Evolutionary conservation across 2,888 invertebrate genomes (phyloP).

Genomic region (Clanis bilineata): DNA sequence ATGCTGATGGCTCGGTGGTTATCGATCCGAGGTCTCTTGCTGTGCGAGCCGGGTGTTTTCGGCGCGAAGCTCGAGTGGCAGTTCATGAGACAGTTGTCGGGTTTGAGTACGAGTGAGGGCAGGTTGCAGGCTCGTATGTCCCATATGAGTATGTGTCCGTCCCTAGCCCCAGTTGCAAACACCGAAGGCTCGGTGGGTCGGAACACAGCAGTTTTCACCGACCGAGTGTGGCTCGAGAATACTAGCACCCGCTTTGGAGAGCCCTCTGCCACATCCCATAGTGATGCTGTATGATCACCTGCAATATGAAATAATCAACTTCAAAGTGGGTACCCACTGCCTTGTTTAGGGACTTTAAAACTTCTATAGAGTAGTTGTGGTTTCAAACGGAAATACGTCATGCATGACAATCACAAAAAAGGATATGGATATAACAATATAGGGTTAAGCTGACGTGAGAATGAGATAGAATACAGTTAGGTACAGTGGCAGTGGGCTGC

Average conservation of each 20-base stretch:
- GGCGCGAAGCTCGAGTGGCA: slow-evolving; percentile 81
- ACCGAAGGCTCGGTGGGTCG: slow-evolving; percentile 86
- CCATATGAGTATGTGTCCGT: slow-evolving; percentile 94
- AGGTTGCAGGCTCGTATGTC: slow-evolving; percentile 82
- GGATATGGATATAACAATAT: too few relatives aligned
- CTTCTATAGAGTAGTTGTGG: too few relatives aligned
- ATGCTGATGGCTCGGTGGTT: slow-evolving; percentile 86
- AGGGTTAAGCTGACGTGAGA: too few relatives aligned
- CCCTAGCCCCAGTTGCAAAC: slow-evolving; percentile 94
- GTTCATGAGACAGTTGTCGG: slow-evolving; percentile 87
- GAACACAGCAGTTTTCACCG: slow-evolving; percentile 91
- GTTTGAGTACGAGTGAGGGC: slow-evolving; percentile 71
- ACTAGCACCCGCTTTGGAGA: slow-evolving; percentile 69
- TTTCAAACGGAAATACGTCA: too few relatives aligned
- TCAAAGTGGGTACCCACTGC: not conserved
- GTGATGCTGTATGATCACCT: slow-evolving; percentile 90
- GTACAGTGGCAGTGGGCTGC: too few relatives aligned
- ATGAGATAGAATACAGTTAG: too few relatives aligned
- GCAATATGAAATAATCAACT: slow-evolving; percentile 21
- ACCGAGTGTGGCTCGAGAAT: slow-evolving; percentile 90
- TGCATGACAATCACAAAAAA: too few relatives aligned
- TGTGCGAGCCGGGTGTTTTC: slow-evolving; percentile 78
- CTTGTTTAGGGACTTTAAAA: too few relatives aligned
- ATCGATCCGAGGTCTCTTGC: slow-evolving; percentile 71
- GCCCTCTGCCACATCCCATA: slow-evolving; percentile 88